Evolutionary conservation across 2,888 invertebrate species (phyloP), one percentile per base, ranked within the genome.

Genomic region (Mystacides longicornis): DNA sequence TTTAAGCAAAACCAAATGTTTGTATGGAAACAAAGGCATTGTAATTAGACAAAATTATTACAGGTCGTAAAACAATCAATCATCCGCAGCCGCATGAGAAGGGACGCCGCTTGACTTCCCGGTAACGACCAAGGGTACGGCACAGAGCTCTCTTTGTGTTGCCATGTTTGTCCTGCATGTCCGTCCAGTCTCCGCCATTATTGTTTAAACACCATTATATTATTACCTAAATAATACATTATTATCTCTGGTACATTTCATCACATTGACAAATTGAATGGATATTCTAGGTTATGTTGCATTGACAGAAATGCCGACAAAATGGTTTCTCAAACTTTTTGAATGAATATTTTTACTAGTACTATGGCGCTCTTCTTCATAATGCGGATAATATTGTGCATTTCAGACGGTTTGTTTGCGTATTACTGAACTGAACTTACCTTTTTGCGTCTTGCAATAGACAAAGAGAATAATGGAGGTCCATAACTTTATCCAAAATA

Each of bases 1-100:
- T 37, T 37, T 37, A 37, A 37, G 37, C 37, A 37, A 37, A 37
- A 37, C 37, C 37, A 37, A 37, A 37, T 37, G 37, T 37, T 37
- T 37, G n/a, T 14, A 7, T 37, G 3, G 37, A 37, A 14, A 37
- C 37, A 37, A 37, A n/a, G 16, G 37, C 16, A 4, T 37, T 7
- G 37, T 37, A 37, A 37, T 37, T 37, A 37, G 37, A 37, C n/a
- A 37, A 11, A 37, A 37, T 37, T 37, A 37, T 37, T 37, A 37
- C 7, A 16, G 37, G 37, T 37, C 37, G 37, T 37, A 37, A 37
- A 37, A 14, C 37, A 37, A 37, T 37, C 37, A 14, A 37, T 37
- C 37, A 37, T 37, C 16, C n/a, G 4, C 3, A 37, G 37, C 37
- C 37, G 16, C 37, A 37, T 37, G 37, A 37, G 16, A 27, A 14